Base-by-base conservation (phyloP, 2,113 vertebrate species). In the Eretmochelys imbricata region DNA sequence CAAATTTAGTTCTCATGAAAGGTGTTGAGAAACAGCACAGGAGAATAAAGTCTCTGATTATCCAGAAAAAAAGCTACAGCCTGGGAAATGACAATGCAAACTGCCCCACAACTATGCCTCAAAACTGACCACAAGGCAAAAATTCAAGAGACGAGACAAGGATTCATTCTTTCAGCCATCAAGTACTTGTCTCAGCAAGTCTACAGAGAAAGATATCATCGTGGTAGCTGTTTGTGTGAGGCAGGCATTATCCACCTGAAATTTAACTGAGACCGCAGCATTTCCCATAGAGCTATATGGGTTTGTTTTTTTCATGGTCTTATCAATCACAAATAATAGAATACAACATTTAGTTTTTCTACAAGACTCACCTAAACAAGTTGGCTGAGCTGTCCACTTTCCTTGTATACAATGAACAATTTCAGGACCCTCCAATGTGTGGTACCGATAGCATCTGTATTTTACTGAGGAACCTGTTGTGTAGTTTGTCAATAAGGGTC, bases 331-430 rank as follows among this genome's bases (percentile, higher is more conserved):
- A 8, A n/a, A n/a, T 35, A 69, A 20, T 25, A 42, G 5, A 48
- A 50, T 10, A 93, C 24, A 59, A 6, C 6, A 38, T 80, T n/a
- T 12, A 3, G 22, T 86, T 53, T 48, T 80, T 22, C n/a, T 83
- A 22, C 65, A 51, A 76, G 13, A 89, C 97, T 98, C 96, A 98
- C 98, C 97, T 91, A 98, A 96, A 90, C 98, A 99, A 55, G 92
- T 48, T 14, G 98, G 98, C 53, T 72, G 93, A 4, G 96, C 10
- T 46, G 98, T 98, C 98, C 98, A 99, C 50, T 59, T 91, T 83
- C 98, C 98, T 1, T 96, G 93, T 10, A 96, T 7, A 51, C 98
- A 99, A 8, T 53, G 95, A 82, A 98, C 95, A 69, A n/a, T 91
- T 20, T 89, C 92, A 9, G 96, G 82, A 25, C 98, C 98, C 1